Conservation (phyloP, 2,113 vertebrate genomes). For the Protomyctophum bolini region DNA sequence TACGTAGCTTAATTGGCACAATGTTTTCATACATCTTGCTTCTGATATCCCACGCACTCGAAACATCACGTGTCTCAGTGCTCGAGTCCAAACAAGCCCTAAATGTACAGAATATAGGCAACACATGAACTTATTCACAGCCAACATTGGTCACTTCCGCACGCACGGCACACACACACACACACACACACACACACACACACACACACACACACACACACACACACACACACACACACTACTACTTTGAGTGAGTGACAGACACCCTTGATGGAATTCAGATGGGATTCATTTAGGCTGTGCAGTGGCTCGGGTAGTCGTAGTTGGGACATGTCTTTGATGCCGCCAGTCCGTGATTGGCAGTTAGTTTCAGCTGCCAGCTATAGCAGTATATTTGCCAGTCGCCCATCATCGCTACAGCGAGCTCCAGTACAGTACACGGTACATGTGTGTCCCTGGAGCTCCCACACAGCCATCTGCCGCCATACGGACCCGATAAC, state of each 20-base stretch:
- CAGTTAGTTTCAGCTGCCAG: constrained; percentile 2
- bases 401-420: background rate
- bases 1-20: too few species aligned
- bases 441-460: constrained; percentile 3
- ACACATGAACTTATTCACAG: too few species aligned
- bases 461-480: constrained; percentile 9
- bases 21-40: too few species aligned
- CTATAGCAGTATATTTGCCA: background rate
- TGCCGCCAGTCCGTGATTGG: background rate
- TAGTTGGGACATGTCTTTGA: background rate
- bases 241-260: too few species aligned
- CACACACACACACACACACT: background rate
- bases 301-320: background rate
- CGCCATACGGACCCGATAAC: background rate
- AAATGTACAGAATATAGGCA: too few species aligned
- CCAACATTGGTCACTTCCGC: too few species aligned
- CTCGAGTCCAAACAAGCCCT: too few species aligned
- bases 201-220: constrained; percentile 8
- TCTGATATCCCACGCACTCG: too few species aligned
- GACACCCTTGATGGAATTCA: too few species aligned
- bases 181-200: constrained; percentile 7
- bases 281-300: background rate
- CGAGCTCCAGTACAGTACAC: too few species aligned
- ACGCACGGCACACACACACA: constrained; percentile 3
- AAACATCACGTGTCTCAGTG: too few species aligned